A percentile compares a stretch with the other conserved stretches of the same genome.
phyloP scores from a whole-genome alignment of 2,888 invertebrate species.

The Antitype chi region DNA sequence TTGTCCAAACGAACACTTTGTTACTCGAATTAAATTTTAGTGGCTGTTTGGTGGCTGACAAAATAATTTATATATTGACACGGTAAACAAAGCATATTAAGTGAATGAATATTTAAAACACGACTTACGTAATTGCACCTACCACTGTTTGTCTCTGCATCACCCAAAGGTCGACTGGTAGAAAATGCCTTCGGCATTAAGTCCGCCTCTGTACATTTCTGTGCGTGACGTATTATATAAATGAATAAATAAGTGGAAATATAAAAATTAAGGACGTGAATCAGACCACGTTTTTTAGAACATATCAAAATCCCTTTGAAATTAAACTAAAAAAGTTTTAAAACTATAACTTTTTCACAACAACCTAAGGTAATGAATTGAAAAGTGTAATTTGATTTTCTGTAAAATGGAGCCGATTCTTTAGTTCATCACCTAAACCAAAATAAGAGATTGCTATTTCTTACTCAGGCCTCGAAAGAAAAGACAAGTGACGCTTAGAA shows the following conservation, averaged over 20 bases:
- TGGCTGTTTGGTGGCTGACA: neutral
- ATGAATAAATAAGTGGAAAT: no score
- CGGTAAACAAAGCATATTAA: neutral
- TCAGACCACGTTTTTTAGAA: neutral
- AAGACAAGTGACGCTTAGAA: no score
- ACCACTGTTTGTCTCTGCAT: no score
- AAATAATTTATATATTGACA: neutral
- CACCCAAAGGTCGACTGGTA: no score
- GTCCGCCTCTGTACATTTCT: no score
- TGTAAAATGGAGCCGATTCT: neutral
- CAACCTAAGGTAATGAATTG: neutral
- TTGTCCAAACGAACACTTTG: constrained; percentile 9
- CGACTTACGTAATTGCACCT: no score
- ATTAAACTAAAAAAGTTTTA: neutral
- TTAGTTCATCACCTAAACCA: no score
- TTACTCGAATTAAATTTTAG: constrained; percentile 7
- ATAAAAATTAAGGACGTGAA: neutral
- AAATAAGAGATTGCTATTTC: no score
- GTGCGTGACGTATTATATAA: no score
- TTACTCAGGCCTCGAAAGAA: no score
- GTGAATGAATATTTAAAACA: no score
- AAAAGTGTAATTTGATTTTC: neutral
- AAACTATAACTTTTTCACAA: neutral
- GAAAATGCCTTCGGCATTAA: no score
- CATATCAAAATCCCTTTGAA: neutral